Evolutionary conservation across 2,888 invertebrate species (phyloP).

Genomic region (Elegia similella): DNA sequence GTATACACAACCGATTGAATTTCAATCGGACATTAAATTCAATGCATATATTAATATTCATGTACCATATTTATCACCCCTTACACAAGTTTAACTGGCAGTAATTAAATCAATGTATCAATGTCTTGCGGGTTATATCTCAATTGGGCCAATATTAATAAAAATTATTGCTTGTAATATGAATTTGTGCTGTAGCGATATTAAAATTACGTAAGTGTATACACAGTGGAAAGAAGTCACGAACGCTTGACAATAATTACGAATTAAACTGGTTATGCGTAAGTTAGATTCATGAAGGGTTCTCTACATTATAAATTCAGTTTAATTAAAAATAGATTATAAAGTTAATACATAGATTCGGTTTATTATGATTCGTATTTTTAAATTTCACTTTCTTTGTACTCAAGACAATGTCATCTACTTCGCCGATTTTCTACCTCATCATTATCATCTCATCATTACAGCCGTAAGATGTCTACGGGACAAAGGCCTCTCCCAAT

Average conservation of each 20-base stretch:
- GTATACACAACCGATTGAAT: background rate
- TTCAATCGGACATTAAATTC: constrained; percentile 8
- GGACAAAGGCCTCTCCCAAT: too few species aligned
- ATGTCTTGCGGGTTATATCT: constrained; percentile 1
- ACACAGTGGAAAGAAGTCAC: constrained; percentile 38
- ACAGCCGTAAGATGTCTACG: too few species aligned
- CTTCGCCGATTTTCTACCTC: too few species aligned
- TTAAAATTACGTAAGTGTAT: background rate
- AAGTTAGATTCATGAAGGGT: background rate
- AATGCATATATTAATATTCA: constrained; percentile 12
- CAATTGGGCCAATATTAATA: background rate
- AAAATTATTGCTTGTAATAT: constrained; percentile 1
- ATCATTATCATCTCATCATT: too few species aligned
- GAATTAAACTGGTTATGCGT: too few species aligned
- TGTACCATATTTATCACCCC: constrained; percentile 6
- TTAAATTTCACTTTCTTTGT: too few species aligned
- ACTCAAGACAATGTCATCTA: too few species aligned
- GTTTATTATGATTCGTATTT: too few species aligned
- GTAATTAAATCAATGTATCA: constrained; percentile 5
- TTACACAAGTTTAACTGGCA: constrained; percentile 1
- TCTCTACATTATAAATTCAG: background rate
- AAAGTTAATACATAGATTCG: too few species aligned
- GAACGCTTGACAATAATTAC: constrained; percentile 63
- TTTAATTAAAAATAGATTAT: too few species aligned
- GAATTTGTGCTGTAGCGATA: background rate